A percentile compares a stretch with the other conserved stretches of the same genome.
phyloP scores from a whole-genome alignment of 35 echinoderm and acorn worm genomes.

The Eucidaris tribuloides region DNA sequence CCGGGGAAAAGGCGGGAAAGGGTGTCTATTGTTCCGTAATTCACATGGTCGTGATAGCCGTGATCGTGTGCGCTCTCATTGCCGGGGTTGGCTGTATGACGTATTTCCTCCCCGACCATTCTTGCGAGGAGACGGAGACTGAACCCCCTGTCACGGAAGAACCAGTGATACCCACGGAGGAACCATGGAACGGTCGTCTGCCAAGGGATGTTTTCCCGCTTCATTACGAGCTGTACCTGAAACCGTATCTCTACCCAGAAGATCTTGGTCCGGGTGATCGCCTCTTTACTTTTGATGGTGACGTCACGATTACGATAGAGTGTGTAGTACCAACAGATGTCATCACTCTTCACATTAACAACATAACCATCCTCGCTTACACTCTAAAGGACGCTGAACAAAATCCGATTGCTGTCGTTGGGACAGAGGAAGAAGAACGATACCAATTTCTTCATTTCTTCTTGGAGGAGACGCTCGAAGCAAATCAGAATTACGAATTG shows the following conservation, averaged over 20 bases:
- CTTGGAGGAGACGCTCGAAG: background rate
- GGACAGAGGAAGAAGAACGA: background rate
- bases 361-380: slow-evolving; percentile 32
- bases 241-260: slow-evolving; percentile 79
- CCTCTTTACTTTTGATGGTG: slow-evolving; percentile 83
- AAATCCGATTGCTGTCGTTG: background rate
- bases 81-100: slow-evolving; percentile 53
- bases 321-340: slow-evolving; percentile 34
- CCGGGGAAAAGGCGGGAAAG: background rate
- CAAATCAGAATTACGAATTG: slow-evolving; percentile 38
- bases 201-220: slow-evolving; percentile 34
- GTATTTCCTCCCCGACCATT: slow-evolving; percentile 67
- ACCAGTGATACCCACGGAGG: background rate
- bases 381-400: slow-evolving; percentile 17
- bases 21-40: slow-evolving; percentile 61
- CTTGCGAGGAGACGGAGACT: slow-evolving; percentile 1
- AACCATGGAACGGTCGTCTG: slow-evolving; percentile 58
- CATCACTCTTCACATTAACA: slow-evolving; percentile 65
- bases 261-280: slow-evolving; percentile 1
- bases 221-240: slow-evolving; percentile 42
- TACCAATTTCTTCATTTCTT: slow-evolving; percentile 75
- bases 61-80: slow-evolving; percentile 42
- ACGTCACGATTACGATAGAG: slow-evolving; percentile 63
- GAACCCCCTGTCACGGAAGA: background rate
- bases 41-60: slow-evolving; percentile 40